These are phyloP conservation scores for Polypterus senegalus DNA, from an alignment of 2,113 vertebrate genomes.

Conservation along the genomic window DNA sequence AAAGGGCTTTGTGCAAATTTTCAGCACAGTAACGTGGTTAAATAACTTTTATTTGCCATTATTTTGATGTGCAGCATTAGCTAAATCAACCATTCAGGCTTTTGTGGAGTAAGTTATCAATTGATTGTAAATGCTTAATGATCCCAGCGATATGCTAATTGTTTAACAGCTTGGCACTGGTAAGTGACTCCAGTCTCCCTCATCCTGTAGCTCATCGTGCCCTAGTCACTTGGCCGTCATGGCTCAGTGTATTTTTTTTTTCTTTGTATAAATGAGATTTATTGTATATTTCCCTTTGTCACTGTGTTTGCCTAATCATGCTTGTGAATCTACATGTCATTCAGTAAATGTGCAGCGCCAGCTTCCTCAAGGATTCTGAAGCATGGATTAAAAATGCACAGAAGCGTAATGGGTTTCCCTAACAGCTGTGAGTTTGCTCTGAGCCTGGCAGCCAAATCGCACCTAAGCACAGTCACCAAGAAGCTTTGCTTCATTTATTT, in stretches of 20 bases:
- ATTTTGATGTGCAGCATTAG: no score
- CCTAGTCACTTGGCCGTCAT: constrained; percentile 3
- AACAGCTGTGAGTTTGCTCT: not conserved
- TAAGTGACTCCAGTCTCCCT: no score
- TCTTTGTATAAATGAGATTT: not conserved
- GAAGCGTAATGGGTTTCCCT: not conserved
- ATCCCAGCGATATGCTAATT: constrained; percentile 20
- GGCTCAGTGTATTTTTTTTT: not conserved
- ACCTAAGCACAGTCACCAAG: not conserved
- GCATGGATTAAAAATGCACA: not conserved
- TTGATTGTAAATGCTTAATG: constrained; percentile 21
- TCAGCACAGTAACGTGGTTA: no score
- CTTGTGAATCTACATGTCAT: constrained; percentile 10
- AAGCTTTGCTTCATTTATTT: not conserved
- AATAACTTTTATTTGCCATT: no score
- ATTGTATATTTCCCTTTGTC: not conserved
- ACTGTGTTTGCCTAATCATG: constrained; percentile 5
- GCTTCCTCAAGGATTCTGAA: not conserved
- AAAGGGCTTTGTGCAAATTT: no score
- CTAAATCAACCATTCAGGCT: no score
- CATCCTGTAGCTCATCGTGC: constrained; percentile 16
- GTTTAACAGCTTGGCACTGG: no score
- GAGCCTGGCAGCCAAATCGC: not conserved
- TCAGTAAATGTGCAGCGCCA: constrained; percentile 1
- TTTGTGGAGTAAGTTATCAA: not conserved